Evolutionary conservation across 2,888 invertebrate species (phyloP).

Genomic region (Dilophus febrilis): DNA sequence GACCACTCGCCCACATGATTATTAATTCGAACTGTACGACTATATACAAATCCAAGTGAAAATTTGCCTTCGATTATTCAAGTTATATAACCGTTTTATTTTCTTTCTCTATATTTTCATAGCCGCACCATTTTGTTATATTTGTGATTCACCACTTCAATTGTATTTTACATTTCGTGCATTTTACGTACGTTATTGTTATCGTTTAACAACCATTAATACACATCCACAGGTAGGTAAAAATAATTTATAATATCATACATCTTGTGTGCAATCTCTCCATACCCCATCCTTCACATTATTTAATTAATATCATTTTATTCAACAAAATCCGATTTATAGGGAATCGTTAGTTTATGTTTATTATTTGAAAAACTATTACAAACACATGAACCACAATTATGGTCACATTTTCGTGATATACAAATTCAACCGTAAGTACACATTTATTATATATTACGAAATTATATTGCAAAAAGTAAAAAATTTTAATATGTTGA

Average conservation of each 20-base stretch:
- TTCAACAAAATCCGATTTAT: too few relatives aligned
- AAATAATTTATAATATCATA: too few relatives aligned
- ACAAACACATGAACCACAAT: slow-evolving; percentile 74
- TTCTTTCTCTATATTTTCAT: slow-evolving; percentile 23
- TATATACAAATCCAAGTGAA: too few relatives aligned
- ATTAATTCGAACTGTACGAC: too few relatives aligned
- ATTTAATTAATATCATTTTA: too few relatives aligned
- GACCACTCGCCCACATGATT: too few relatives aligned
- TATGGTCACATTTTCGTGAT: slow-evolving; percentile 83
- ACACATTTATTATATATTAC: not conserved
- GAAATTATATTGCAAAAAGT: not conserved
- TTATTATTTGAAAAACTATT: slow-evolving; percentile 75
- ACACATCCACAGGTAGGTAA: slow-evolving; percentile 60
- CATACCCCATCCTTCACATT: too few relatives aligned
- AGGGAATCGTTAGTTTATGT: slow-evolving; percentile 79
- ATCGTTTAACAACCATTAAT: slow-evolving; percentile 78
- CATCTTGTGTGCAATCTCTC: too few relatives aligned
- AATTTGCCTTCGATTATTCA: too few relatives aligned
- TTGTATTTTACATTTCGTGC: slow-evolving; percentile 83
- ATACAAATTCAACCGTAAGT: slow-evolving; percentile 84
- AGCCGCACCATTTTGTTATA: slow-evolving; percentile 90
- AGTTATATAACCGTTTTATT: too few relatives aligned
- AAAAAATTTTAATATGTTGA: too few relatives aligned
- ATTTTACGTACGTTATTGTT: slow-evolving; percentile 83
- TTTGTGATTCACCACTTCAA: slow-evolving; percentile 74